Conservation (phyloP, 2,113 vertebrate species). For the Lota lota region DNA sequence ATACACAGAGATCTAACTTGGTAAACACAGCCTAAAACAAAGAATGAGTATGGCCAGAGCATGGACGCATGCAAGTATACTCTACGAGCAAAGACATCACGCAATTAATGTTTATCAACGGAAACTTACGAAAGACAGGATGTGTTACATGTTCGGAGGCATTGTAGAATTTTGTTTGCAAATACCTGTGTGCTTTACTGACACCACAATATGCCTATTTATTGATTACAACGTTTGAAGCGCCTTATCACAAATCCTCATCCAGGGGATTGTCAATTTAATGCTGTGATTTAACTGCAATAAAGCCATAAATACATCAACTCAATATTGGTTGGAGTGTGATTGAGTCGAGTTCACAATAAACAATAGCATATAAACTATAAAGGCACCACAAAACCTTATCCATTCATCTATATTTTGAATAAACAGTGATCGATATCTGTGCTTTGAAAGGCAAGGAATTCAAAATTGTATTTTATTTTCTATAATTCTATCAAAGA, state of each 20-base stretch:
- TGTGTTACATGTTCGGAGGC: slow-evolving; percentile 18
- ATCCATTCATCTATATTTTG: background rate
- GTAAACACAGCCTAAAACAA: slow-evolving; percentile 9
- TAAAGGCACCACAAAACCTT: slow-evolving; percentile 22
- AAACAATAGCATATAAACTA: slow-evolving; percentile 2
- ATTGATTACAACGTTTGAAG: slow-evolving; percentile 46
- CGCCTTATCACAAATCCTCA: slow-evolving; percentile 50
- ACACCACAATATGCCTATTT: slow-evolving; percentile 54
- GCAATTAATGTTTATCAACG: slow-evolving; percentile 3
- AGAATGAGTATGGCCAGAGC: slow-evolving; percentile 24
- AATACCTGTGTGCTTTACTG: slow-evolving; percentile 37
- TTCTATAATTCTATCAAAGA: slow-evolving; percentile 9
- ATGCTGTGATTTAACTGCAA: slow-evolving; percentile 53
- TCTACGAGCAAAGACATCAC: slow-evolving; percentile 15
- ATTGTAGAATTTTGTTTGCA: slow-evolving; percentile 35
- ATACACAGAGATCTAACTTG: slow-evolving; percentile 21
- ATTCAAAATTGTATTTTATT: slow-evolving; percentile 2
- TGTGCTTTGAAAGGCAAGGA: slow-evolving; percentile 7
- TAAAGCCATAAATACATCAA: slow-evolving; percentile 65
- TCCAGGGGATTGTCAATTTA: slow-evolving; percentile 36
- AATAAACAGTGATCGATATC: background rate
- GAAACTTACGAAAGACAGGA: slow-evolving; percentile 1
- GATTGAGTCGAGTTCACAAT: slow-evolving; percentile 29
- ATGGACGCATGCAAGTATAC: slow-evolving; percentile 30
- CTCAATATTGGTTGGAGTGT: slow-evolving; percentile 1